Evolutionary conservation across 2,888 invertebrate species (phyloP).

Genomic region (Frankliniella fusca): DNA sequence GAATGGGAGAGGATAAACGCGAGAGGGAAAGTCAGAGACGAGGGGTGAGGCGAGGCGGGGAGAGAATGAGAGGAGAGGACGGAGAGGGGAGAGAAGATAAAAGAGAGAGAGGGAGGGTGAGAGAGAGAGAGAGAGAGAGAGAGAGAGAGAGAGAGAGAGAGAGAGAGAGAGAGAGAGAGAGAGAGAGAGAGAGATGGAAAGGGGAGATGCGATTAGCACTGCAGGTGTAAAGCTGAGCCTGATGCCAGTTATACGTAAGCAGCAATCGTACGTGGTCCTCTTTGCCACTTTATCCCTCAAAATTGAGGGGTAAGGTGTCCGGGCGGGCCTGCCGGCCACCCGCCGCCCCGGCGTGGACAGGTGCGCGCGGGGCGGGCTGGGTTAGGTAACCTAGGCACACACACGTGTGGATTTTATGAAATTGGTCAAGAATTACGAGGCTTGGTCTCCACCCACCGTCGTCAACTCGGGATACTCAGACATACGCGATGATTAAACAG

Average conservation of each 20-base stretch:
- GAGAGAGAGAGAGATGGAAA: background rate
- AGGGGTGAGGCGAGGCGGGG: too few relatives aligned
- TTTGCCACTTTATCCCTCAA: slow-evolving; percentile 3
- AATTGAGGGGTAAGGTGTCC: slow-evolving; percentile 3
- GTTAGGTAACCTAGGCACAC: background rate
- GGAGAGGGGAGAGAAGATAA: background rate
- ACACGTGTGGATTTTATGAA: too few relatives aligned
- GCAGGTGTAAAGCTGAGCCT: background rate
- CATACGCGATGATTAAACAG: background rate
- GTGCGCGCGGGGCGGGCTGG: background rate
- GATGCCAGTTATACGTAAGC: background rate
- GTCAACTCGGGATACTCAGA: background rate
- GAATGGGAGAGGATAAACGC: too few relatives aligned
- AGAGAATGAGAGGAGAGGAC: background rate
- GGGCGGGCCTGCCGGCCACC: background rate
- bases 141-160: background rate
- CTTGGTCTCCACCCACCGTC: background rate
- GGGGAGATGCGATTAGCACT: background rate
- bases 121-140: background rate
- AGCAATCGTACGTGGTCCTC: slow-evolving; percentile 4
- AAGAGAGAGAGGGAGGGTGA: background rate
- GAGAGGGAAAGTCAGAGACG: too few relatives aligned
- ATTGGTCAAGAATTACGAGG: background rate
- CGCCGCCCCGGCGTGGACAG: background rate
- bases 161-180: background rate